phyloP scores from a whole-genome alignment of 2,797 vertebrate genomes.

The Merluccius polli region DNA sequence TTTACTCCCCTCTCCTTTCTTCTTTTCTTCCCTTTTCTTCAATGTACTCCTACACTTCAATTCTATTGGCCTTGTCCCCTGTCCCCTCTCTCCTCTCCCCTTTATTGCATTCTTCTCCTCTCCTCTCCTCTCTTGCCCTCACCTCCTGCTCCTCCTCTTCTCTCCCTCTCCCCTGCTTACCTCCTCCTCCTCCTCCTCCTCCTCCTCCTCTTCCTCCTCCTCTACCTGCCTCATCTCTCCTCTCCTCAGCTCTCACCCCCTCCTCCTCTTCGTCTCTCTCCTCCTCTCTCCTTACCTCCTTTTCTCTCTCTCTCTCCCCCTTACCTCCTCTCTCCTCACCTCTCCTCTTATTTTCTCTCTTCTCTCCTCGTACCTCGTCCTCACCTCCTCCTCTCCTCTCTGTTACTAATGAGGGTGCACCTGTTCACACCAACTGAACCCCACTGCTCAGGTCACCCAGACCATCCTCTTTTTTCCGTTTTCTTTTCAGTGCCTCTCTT shows the following conservation, averaged over 20 bases:
- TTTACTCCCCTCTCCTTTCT: conserved; percentile 49
- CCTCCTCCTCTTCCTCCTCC: not conserved
- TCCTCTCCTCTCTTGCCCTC: not conserved
- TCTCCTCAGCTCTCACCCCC: no score
- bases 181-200: not conserved
- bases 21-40: conserved; percentile 56
- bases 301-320: not conserved
- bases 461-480: not conserved
- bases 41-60: conserved; percentile 62
- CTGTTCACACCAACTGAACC: no score
- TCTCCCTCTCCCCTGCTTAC: not conserved
- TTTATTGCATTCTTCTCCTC: not conserved
- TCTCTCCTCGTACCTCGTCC: not conserved
- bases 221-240: not conserved
- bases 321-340: not conserved
- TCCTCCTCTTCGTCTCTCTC: not conserved
- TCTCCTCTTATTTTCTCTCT: not conserved
- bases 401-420: no score
- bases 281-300: not conserved
- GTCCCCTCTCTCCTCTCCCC: no score
- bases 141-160: conserved; percentile 11
- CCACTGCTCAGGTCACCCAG: no score
- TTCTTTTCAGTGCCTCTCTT: not conserved
- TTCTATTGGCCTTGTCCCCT: conserved; percentile 15
- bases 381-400: not conserved